Evolutionary conservation across 2,888 invertebrate genomes (phyloP).

Genomic region (Ophonus ardosiacus): DNA sequence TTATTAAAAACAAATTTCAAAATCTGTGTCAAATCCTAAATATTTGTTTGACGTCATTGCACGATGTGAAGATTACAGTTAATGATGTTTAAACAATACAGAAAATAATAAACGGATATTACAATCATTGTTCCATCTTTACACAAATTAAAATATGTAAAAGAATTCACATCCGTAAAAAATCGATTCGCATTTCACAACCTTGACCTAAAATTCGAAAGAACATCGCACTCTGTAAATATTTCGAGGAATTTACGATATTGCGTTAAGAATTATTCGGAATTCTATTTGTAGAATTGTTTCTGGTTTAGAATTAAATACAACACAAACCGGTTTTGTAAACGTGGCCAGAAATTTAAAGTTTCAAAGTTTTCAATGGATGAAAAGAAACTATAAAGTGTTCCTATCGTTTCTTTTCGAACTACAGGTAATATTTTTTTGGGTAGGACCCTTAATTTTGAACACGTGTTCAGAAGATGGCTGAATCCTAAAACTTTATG

Average conservation of each 20-base stretch:
- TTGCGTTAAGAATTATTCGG: neutral
- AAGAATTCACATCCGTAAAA: neutral
- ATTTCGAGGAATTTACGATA: conserved; percentile 4
- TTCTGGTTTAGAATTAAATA: conserved; percentile 18
- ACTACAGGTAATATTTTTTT: neutral
- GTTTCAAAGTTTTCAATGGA: neutral
- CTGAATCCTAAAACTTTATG: neutral
- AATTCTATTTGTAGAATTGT: neutral
- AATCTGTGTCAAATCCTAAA: neutral
- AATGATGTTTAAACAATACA: conserved; percentile 14
- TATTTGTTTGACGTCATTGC: neutral
- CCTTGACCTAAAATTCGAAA: conserved; percentile 19
- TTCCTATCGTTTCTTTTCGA: neutral
- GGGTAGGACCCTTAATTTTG: neutral
- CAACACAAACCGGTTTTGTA: conserved; percentile 2
- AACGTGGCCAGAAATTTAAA: neutral
- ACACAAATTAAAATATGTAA: conserved; percentile 23
- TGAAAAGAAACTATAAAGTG: neutral
- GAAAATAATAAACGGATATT: conserved; percentile 28
- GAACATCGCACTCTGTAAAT: conserved; percentile 17
- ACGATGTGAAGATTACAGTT: neutral
- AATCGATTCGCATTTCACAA: neutral
- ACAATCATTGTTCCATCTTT: conserved; percentile 3
- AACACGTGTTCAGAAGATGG: neutral
- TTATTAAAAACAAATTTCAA: conserved; percentile 1